Conservation (phyloP, 2,888 invertebrate species). For the Lithophane leautieri region DNA sequence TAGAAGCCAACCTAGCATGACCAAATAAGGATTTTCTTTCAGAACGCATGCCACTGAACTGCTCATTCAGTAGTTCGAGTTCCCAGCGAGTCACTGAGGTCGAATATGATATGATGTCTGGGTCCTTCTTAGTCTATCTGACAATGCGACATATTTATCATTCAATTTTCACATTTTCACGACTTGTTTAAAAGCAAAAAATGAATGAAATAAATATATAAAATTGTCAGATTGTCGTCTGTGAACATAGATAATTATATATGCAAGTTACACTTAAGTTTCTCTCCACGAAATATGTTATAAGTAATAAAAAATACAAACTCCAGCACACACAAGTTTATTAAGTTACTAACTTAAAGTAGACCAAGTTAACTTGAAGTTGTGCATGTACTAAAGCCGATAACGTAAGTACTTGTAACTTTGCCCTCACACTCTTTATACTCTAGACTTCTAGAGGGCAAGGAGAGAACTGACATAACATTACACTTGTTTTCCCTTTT, state of each 20-base stretch:
- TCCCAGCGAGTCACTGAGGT: no score
- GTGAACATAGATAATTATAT: neutral
- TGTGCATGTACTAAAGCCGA: conserved; percentile 23
- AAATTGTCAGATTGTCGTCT: no score
- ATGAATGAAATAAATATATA: no score
- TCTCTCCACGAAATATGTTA: neutral
- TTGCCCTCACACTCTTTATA: conserved; percentile 3
- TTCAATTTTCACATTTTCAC: no score
- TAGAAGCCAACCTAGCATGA: no score
- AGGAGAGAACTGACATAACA: neutral
- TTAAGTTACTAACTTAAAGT: conserved; percentile 42
- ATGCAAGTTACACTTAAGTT: neutral
- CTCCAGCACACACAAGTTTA: conserved; percentile 22
- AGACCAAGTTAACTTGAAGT: conserved; percentile 30
- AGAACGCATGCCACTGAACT: no score
- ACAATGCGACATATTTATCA: no score
- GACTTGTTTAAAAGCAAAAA: no score
- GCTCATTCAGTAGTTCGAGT: no score
- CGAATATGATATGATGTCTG: no score
- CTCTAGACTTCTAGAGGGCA: neutral
- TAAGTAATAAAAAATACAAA: conserved; percentile 43
- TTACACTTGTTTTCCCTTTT: neutral
- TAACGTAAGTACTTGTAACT: conserved; percentile 37
- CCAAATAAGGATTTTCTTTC: no score
- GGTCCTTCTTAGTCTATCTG: no score